Evolutionary conservation across 2,888 invertebrate genomes (phyloP), one percentile per base, ranked within the genome.

Genomic region (Thysanoteuthis rhombus): DNA sequence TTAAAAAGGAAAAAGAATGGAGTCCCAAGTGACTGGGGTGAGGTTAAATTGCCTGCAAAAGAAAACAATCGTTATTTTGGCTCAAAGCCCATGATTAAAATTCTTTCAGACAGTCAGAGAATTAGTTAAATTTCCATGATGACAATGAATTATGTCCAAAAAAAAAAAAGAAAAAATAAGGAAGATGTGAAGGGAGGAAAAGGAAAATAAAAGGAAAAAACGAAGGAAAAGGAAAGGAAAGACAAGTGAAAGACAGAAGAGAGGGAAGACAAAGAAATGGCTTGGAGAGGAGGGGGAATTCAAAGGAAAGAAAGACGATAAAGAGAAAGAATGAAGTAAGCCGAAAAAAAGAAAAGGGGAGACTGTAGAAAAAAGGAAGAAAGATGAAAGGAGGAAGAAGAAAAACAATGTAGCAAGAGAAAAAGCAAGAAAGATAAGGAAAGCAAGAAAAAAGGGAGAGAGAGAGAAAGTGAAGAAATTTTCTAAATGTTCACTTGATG

Each of bases 161-260:
- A 19, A 12, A 90, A 39, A 36, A 91, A 58, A 91, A 93, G 93
- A 52, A 0, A 16, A 45, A 38, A n/a, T 28, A 93, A 47, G 28
- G 42, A n/a, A 52, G 92, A 36, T 10, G 40, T 39, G 38, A 89
- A 93, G 92, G 28, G 36, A 39, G 40, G 16, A 25, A 32, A n/a
- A 12, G n/a, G 22, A 16, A 38, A 5, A 90, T 0, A 40, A 32
- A 38, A 16, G 25, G 47, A 90, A 52, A 58, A 90, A 90, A 93
- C 90, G 91, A 90, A 93, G 90, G 93, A 93, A 92, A 93, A 90
- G 52, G 36, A 52, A 90, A 91, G 32, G 32, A 58, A 92, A 32
- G 25, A n/a, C 36, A 6, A 38, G 3, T 0, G 52, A 91, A n/a
- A 39, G 58, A 90, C 36, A 47, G 12, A 22, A 45, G 32, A 52